phyloP scores from a whole-genome alignment of 2,797 vertebrate species.

The Tympanoctomys barrerae region DNA sequence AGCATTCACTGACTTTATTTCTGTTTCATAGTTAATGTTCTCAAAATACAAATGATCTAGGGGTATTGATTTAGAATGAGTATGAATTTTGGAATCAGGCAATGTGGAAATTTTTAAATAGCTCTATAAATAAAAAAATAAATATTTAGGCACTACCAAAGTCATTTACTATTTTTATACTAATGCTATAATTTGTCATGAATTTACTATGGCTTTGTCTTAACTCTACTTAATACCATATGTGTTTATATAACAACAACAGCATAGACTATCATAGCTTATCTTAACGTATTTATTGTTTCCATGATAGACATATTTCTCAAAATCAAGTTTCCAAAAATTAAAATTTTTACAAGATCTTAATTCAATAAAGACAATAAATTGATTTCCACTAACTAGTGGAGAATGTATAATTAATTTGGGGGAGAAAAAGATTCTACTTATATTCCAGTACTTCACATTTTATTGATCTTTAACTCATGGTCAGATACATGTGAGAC shows the following conservation, averaged over 20 bases:
- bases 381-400: not conserved
- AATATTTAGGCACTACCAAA: not conserved
- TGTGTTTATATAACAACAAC: not conserved
- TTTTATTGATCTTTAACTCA: not conserved
- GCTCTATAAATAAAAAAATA: not conserved
- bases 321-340: constrained; percentile 21
- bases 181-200: not conserved
- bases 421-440: too few species aligned
- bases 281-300: not conserved
- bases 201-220: not conserved
- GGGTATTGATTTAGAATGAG: not conserved
- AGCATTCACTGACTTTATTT: constrained; percentile 45
- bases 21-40: constrained; percentile 31
- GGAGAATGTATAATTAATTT: not conserved
- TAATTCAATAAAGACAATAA: not conserved
- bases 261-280: not conserved
- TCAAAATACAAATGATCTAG: not conserved
- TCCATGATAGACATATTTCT: not conserved
- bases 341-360: not conserved
- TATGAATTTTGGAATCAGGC: not conserved
- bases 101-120: not conserved
- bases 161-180: not conserved
- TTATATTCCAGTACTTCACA: not conserved
- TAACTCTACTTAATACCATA: not conserved
- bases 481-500: not conserved